A percentile compares a stretch with the other conserved stretches of the same genome.
These are phyloP conservation scores for Falco punctatus DNA, from an alignment of 2,113 vertebrate species.

Conservation along the genomic window DNA sequence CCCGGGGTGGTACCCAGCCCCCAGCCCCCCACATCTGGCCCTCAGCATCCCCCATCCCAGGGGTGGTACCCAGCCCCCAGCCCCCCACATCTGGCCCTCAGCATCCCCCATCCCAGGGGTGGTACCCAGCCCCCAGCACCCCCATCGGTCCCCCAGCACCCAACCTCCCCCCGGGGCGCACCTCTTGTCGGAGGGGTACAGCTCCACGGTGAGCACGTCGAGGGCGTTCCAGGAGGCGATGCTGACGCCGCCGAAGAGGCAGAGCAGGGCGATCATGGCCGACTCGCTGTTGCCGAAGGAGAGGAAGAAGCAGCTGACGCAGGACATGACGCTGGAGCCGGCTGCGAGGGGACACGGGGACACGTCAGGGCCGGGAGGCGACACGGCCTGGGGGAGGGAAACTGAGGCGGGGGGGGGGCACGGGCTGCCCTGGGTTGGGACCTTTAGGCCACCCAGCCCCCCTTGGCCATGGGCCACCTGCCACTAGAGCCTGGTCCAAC, in stretches of 20 bases:
- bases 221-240: conserved; percentile 97
- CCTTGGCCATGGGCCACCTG: background rate
- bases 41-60: too few species aligned
- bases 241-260: conserved; percentile 95
- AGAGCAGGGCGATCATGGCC: conserved; percentile 96
- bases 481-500: background rate
- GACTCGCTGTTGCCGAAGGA: conserved; percentile 97
- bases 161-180: conserved; percentile 19
- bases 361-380: background rate
- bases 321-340: conserved; percentile 96
- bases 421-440: too few species aligned
- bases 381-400: background rate
- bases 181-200: conserved; percentile 97
- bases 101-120: background rate
- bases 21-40: background rate
- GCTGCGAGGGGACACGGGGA: conserved; percentile 69
- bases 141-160: background rate
- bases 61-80: background rate
- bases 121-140: background rate
- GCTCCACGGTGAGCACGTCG: conserved; percentile 95
- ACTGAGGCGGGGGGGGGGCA: background rate
- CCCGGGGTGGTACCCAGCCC: too few species aligned
- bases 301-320: conserved; percentile 97
- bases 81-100: too few species aligned
- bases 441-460: too few species aligned